Evolutionary conservation across 2,888 invertebrate genomes (phyloP), one percentile per base, ranked within the genome.

Genomic region (Acrobasis consociella): DNA sequence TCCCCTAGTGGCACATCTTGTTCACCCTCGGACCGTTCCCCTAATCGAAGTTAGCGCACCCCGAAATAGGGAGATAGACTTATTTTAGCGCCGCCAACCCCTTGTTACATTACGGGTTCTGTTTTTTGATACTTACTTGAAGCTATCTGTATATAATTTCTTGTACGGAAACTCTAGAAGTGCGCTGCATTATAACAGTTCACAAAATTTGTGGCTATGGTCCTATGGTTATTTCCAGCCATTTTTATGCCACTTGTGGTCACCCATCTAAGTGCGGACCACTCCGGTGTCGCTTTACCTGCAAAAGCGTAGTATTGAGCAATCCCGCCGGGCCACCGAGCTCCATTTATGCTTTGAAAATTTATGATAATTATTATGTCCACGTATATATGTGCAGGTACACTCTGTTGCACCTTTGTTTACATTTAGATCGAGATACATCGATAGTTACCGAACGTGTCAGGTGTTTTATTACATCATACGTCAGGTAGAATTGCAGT

Each of bases 1-100:
- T 91, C 86, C 87, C 86, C 85, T 82, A 78, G 77, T 74, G 73
- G 75, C 79, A 79, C 82, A 81, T 88, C 85, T 83, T 83, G 76
- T 81, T 82, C 89, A 88, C 91, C 91, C 91, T 89, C 82, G 72
- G 72, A 83, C 72, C 70, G 75, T 79, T 88, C 89, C 91, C 91
- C 92, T 86, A 87, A 86, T 83, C 80, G 78, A 74, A 83, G 82
- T 83, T 79, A 78, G 73, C 82, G 82, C 87, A 87, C 91, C 88
- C 91, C 85, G 81, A 84, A 81, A 85, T 81, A 81, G 84, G 86
- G 81, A 82, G 75, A 74, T 80, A 72, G 76, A 78, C 82, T 84
- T 87, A 86, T 87, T 87, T 89, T 86, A 87, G 80, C 80, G 69
- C 69, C 69, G 66, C 69, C 73, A 75, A 72, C 80, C 75, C 74